Percentiles rank a stretch among this genome's conserved stretches.
Evolutionary conservation across 2,113 vertebrate species (phyloP).

Genomic region (Benitochromis conjunctus): DNA sequence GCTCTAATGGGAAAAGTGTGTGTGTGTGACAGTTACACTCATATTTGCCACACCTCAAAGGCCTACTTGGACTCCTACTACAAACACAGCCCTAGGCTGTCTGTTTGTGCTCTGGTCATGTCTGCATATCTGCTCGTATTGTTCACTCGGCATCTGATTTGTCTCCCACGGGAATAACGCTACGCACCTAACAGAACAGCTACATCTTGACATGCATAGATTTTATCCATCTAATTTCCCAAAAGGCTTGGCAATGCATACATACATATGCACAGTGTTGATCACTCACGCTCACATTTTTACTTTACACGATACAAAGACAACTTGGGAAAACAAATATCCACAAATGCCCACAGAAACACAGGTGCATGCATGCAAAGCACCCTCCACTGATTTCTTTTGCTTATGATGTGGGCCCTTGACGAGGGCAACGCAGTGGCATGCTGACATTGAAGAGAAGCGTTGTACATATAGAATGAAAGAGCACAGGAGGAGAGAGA

Average conservation of each 20-base stretch:
- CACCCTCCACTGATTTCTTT: not conserved
- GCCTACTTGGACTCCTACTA: slow-evolving; percentile 26
- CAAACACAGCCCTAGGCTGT: slow-evolving; percentile 54
- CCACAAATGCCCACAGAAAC: not conserved
- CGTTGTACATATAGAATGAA: slow-evolving; percentile 44
- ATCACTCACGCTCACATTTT: slow-evolving; percentile 12
- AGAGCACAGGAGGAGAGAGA: slow-evolving; percentile 44
- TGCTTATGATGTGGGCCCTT: slow-evolving; percentile 30
- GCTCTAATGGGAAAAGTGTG: slow-evolving; percentile 43
- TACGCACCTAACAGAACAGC: slow-evolving; percentile 38
- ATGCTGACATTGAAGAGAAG: slow-evolving; percentile 70
- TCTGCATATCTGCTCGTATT: slow-evolving; percentile 31
- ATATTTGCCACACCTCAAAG: slow-evolving; percentile 52
- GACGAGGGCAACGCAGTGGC: slow-evolving; percentile 46
- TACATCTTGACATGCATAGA: slow-evolving; percentile 47
- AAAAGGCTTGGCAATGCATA: slow-evolving; percentile 35
- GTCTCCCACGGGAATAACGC: slow-evolving; percentile 44
- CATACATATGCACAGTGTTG: slow-evolving; percentile 5
- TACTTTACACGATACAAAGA: not conserved
- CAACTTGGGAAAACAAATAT: slow-evolving; percentile 9
- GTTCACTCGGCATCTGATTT: slow-evolving; percentile 30
- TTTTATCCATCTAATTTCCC: slow-evolving; percentile 54
- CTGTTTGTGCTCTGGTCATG: slow-evolving; percentile 51
- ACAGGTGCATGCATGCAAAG: not conserved
- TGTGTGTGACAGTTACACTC: slow-evolving; percentile 49